A percentile compares a stretch with the other conserved stretches of the same genome.
These are phyloP conservation scores for Dipus sagitta DNA, from an alignment of 2,797 vertebrate species.

Conservation along the genomic window DNA sequence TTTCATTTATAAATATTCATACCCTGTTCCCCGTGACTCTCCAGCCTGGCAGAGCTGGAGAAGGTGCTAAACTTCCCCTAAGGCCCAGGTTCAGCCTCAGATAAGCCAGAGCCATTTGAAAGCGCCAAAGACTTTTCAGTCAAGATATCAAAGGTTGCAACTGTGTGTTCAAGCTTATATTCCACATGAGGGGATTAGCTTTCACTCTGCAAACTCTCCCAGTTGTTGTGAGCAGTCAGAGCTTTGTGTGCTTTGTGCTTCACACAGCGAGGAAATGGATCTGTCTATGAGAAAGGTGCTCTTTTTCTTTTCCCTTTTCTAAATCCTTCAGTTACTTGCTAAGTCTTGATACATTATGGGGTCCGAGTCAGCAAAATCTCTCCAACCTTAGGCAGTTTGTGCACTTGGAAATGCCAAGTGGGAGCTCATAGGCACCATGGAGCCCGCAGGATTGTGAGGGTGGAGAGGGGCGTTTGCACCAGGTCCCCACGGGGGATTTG, in stretches of 20 bases:
- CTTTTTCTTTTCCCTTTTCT: slow-evolving; percentile 34
- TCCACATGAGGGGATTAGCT: slow-evolving; percentile 65
- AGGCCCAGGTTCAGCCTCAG: slow-evolving; percentile 56
- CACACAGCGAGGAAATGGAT: slow-evolving; percentile 52
- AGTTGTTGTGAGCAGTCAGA: slow-evolving; percentile 42
- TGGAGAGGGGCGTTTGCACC: slow-evolving; percentile 12
- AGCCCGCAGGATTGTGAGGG: neutral
- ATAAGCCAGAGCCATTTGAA: slow-evolving; percentile 67
- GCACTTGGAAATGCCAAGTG: slow-evolving; percentile 26
- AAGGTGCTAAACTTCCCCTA: slow-evolving; percentile 63
- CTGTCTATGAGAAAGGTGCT: slow-evolving; percentile 45
- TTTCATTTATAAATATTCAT: slow-evolving; percentile 81
- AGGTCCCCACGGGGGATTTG: neutral
- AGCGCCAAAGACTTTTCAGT: slow-evolving; percentile 62
- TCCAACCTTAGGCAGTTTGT: neutral
- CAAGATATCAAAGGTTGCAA: slow-evolving; percentile 72
- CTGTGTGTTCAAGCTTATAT: slow-evolving; percentile 69
- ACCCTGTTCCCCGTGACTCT: neutral
- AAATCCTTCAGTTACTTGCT: slow-evolving; percentile 57
- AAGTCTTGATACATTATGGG: slow-evolving; percentile 34
- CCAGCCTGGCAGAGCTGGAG: neutral
- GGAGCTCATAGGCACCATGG: neutral
- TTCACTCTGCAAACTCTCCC: slow-evolving; percentile 57
- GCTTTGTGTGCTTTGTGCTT: slow-evolving; percentile 68
- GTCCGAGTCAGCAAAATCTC: slow-evolving; percentile 57